These are phyloP conservation scores for Sparus aurata DNA, from an alignment of 2,797 vertebrate species.

Conservation along the genomic window DNA sequence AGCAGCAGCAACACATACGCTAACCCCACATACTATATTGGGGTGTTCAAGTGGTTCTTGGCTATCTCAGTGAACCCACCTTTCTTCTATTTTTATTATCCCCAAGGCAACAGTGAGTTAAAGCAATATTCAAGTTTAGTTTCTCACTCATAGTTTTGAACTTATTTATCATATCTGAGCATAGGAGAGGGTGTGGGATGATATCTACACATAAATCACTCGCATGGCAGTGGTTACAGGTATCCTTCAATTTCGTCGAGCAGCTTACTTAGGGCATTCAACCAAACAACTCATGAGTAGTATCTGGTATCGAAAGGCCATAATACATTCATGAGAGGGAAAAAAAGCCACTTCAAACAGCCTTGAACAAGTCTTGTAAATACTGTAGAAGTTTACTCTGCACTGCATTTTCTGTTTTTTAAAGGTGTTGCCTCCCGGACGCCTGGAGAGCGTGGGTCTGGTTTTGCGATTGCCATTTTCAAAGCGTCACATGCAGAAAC, in stretches of 20 bases:
- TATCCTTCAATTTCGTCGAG: background rate
- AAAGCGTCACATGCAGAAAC: no score
- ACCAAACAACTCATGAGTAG: background rate
- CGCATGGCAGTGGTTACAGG: background rate
- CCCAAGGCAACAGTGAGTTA: conserved; percentile 70
- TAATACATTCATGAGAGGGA: background rate
- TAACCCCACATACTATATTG: conserved; percentile 38
- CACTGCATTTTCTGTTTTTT: background rate
- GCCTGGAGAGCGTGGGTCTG: no score
- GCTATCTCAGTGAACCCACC: conserved; percentile 66
- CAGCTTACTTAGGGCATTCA: background rate
- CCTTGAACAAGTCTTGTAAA: background rate
- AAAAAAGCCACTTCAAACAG: background rate
- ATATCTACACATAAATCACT: background rate
- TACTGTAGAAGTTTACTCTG: background rate
- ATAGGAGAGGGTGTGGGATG: no score
- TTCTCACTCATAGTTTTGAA: conserved; percentile 15
- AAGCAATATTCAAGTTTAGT: conserved; percentile 34
- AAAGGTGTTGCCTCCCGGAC: background rate
- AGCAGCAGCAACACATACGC: conserved; percentile 11
- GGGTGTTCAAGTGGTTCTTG: conserved; percentile 56
- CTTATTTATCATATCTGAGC: background rate
- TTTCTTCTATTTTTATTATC: conserved; percentile 56
- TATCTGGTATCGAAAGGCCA: background rate
- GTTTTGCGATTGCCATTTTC: no score